Base-by-base conservation (phyloP, 2,113 vertebrate species). In the Todiramphus saurophagus region DNA sequence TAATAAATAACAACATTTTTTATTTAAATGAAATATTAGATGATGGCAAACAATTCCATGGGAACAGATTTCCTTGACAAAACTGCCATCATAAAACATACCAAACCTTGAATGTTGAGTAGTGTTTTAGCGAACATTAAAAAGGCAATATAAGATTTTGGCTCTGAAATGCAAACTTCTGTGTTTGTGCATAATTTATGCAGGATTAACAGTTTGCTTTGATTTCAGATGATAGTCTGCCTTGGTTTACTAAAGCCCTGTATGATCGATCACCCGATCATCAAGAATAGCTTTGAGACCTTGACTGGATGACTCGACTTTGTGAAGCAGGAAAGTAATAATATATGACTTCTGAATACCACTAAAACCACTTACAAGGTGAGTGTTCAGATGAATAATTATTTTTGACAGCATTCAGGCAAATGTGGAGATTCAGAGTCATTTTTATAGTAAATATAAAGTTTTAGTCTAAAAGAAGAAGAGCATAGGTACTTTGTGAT, bases 271-370 rank as follows among this genome's bases (percentile, higher is more conserved):
- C 53, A 25, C 4, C 7, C 20, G 23, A 76, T 24, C 17, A 46
- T 82, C 30, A 83, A 85, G 31, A 53, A 30, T 50, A 87, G 9
- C 30, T 77, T 86, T 50, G 69, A 60, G n/a, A 66, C n/a, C 25
- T 31, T 77, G n/a, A 41, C 19, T 53, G 19, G 11, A 59, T 83
- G 46, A 62, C 28, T 70, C 0, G 0, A 78, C 11, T 2, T 89
- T 90, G 66, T 74, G 46, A 95, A 92, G 41, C 31, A 63, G 16
- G 25, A 46, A 33, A 78, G 16, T 46, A 75, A 35, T 35, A n/a
- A 70, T 51, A 5, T 67, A 77, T 1, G 0, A 46, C 4, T 69
- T 56, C 37, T 70, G 37, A 78, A 75, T 75, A 70, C 3, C 15
- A 33, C 31, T 55, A 25, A 77, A 83, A 23, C 4, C 16, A 69